phyloP scores from a whole-genome alignment of 2,888 invertebrate species.

The Eristalinus sepulchralis region DNA sequence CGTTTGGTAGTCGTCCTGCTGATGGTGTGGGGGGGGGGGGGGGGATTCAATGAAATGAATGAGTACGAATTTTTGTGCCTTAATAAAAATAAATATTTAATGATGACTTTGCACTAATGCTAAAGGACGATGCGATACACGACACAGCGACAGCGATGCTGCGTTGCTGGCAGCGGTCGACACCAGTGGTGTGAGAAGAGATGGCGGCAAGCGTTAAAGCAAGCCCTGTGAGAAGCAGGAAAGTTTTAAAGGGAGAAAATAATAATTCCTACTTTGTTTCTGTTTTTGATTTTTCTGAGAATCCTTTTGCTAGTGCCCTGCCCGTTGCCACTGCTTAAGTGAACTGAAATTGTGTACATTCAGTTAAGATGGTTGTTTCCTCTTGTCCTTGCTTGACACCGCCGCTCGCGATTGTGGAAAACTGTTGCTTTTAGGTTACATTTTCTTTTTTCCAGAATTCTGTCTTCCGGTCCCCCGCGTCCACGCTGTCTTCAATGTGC shows the following conservation, averaged over 20 bases:
- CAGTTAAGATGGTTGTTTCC: constrained; percentile 5
- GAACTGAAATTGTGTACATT: constrained; percentile 6
- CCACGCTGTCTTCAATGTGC: constrained; percentile 1
- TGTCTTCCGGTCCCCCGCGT: background rate
- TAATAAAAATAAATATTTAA: constrained; percentile 73
- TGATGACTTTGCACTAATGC: constrained; percentile 72
- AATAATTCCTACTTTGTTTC: constrained; percentile 48
- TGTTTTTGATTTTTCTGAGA: constrained; percentile 11
- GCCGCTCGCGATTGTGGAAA: constrained; percentile 11
- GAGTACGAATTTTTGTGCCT: constrained; percentile 58
- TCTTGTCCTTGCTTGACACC: constrained; percentile 18
- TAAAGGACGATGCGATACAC: constrained; percentile 53
- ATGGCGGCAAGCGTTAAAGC: constrained; percentile 15
- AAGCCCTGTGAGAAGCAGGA: constrained; percentile 12
- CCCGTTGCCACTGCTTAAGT: constrained; percentile 6
- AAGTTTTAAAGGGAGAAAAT: constrained; percentile 41
- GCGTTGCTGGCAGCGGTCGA: constrained; percentile 21
- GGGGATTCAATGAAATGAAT: constrained; percentile 67
- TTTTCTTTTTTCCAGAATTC: constrained; percentile 35
- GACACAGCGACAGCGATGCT: constrained; percentile 15
- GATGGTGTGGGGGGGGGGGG: constrained; percentile 6
- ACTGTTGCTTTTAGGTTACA: constrained; percentile 11
- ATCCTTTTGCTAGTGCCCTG: constrained; percentile 32
- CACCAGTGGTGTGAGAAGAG: constrained; percentile 25
- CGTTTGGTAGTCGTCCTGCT: too few relatives aligned